Percentiles rank a stretch among this genome's conserved stretches.
These are phyloP conservation scores for Morone chrysops DNA, from an alignment of 2,113 vertebrate genomes.

Conservation along the genomic window DNA sequence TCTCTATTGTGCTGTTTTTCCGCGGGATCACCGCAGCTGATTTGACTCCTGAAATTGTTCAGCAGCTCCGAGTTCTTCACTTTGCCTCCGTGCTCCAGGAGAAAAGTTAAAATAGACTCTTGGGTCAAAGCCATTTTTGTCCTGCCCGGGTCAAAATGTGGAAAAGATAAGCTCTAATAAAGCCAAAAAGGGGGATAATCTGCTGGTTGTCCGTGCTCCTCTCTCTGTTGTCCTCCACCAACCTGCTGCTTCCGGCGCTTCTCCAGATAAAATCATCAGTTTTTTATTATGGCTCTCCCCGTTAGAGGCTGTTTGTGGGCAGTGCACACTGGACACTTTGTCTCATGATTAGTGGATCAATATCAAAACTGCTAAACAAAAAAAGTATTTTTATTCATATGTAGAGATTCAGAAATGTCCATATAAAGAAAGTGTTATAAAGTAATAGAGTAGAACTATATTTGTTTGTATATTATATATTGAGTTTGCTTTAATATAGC, in stretches of 20 bases:
- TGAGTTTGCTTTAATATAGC: background rate
- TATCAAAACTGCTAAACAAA: background rate
- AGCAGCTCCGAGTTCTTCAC: slow-evolving; percentile 88
- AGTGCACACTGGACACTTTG: background rate
- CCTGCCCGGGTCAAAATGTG: too few relatives aligned
- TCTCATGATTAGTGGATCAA: background rate
- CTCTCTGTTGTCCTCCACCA: slow-evolving; percentile 55
- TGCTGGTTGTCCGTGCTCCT: background rate
- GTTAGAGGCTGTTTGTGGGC: background rate
- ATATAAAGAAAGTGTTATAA: too few relatives aligned
- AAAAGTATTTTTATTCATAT: background rate
- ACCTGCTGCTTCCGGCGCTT: slow-evolving; percentile 84
- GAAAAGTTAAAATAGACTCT: slow-evolving; percentile 86
- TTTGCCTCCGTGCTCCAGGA: slow-evolving; percentile 88
- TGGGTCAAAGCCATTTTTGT: slow-evolving; percentile 84
- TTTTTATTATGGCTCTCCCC: slow-evolving; percentile 2
- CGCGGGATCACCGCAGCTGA: slow-evolving; percentile 83
- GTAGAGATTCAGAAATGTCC: background rate
- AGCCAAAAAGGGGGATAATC: slow-evolving; percentile 12
- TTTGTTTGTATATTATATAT: background rate
- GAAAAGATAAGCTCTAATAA: background rate
- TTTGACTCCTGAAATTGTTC: slow-evolving; percentile 83
- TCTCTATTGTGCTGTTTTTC: slow-evolving; percentile 86
- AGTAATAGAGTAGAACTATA: background rate
- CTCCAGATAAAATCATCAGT: slow-evolving; percentile 6